Percentiles rank a stretch among this genome's conserved stretches.
Evolutionary conservation across 1,140 invertebrate genomes (phyloP).

Genomic region (Theocolax elegans): DNA sequence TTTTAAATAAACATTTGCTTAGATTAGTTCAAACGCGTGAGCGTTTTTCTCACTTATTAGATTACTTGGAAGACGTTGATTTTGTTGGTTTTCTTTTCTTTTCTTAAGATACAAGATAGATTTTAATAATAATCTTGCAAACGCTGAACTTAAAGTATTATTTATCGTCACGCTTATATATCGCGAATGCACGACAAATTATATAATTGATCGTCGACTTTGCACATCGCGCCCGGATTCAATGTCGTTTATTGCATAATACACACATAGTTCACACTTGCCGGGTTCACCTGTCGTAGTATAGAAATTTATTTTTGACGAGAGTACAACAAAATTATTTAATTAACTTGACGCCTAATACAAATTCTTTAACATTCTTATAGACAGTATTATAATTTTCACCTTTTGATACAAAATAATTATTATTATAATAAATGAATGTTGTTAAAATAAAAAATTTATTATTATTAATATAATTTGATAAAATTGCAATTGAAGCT

Average conservation of each 20-base stretch:
- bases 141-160: constrained; percentile 9
- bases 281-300: constrained; percentile 47
- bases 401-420: too few relatives aligned
- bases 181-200: constrained; percentile 34
- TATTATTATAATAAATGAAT: too few relatives aligned
- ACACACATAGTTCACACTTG: constrained; percentile 59
- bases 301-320: too few relatives aligned
- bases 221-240: constrained; percentile 46
- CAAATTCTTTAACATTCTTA: too few relatives aligned
- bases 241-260: constrained; percentile 65
- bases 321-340: too few relatives aligned
- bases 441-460: too few relatives aligned
- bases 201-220: constrained; percentile 38
- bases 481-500: too few relatives aligned
- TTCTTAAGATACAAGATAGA: neutral
- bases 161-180: constrained; percentile 16
- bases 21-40: neutral
- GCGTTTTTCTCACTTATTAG: neutral
- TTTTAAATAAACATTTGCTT: too few relatives aligned
- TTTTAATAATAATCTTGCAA: neutral
- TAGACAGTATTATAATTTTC: too few relatives aligned
- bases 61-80: constrained; percentile 62
- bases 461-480: too few relatives aligned
- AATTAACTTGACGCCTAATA: too few relatives aligned
- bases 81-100: constrained; percentile 47